Evolutionary conservation across 1,140 invertebrate genomes (phyloP), one percentile per base, ranked within the genome.

Genomic region (Brachionus calyciflorus): DNA sequence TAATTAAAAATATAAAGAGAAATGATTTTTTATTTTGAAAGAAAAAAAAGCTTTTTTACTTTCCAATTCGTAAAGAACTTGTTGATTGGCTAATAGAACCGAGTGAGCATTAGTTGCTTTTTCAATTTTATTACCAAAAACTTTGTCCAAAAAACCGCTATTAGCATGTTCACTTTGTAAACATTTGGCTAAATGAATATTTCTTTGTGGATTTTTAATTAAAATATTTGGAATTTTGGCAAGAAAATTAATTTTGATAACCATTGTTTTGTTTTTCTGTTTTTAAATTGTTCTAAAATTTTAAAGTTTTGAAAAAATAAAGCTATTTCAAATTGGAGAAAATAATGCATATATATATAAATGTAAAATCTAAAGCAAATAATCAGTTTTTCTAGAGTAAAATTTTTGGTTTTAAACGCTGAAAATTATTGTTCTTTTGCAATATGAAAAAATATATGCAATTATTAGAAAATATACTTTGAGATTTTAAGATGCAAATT

Each of bases 31-130:
- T 14, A n/a, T 26, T 5, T 48, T n/a, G 33, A 48, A 2, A 26
- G 37, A 65, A 55, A 76, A 28, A 81, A n/a, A n/a, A n/a, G n/a
- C n/a, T n/a, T n/a, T n/a, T 81, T 81, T 82, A 87, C 86, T 95
- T 83, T 96, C 92, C 33, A 97, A 86, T 78, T 94, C 92, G 86
- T 94, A 97, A 80, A 98, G 91, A 30, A 92, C 89, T 86, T 96
- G 93, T 86, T 95, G 95, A 83, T 94, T 92, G 79, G 93, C 93
- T 33, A 97, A 87, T 89, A 95, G 92, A 76, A 92, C 89, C 80
- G 94, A 96, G 84, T 97, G 94, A 4, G 94, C 92, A 83, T 96
- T 93, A 83, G 94, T 96, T 0, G 92, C 93, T 4, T 93, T 92
- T 82, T 95, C 92, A 82, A 96, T 93, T 84, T 90, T 92, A 57